Base-by-base conservation (phyloP, 2,888 invertebrate species). In the Coelogynopora nodosa region DNA sequence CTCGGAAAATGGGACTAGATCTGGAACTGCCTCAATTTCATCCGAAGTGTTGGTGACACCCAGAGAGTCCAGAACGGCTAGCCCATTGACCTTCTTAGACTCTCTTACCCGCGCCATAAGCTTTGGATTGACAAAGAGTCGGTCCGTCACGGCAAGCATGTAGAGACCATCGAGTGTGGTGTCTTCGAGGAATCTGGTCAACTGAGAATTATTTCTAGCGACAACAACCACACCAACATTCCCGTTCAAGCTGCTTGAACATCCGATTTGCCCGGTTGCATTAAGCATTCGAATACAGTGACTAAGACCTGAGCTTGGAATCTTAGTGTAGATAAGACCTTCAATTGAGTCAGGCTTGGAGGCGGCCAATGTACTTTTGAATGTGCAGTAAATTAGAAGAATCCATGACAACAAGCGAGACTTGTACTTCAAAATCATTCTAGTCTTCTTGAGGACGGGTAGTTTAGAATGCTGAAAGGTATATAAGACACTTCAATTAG, bases 161-260 rank as follows among this genome's bases (percentile, higher is more conserved):
- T 74, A 74, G 23, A 2, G 74, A 23, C 27, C 74, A 13, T 74
- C 27, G 2, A 26, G 5, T 13, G 5, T 26, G 1, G 67, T 85
- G 0, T 23, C 26, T 13, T 26, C 27, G 67, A 29, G n/a, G 23
- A 85, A 74, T 5, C 27, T 0, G 1, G 67, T 26, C 28, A 85
- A 10, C 27, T 67, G 29, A 5, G 85, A 81, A n/a, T 2, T 23
- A 85, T 82, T 85, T 26, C 27, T 26, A 67, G 67, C 27, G 1
- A 67, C n/a, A 28, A 67, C 28, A 81, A 85, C 30, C 30, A 85
- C 30, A 0, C 85, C 85, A 30, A 85, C 85, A 85, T 85, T 85
- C 67, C 85, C 85, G 18, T 49, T 1, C 13, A 67, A 67, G 18
- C 30, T 30, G 23, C 67, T 67, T 13, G 85, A 85, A 67, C 85